These are phyloP conservation scores for Scaeva pyrastri DNA, from an alignment of 2,888 invertebrate genomes.

Conservation along the genomic window DNA sequence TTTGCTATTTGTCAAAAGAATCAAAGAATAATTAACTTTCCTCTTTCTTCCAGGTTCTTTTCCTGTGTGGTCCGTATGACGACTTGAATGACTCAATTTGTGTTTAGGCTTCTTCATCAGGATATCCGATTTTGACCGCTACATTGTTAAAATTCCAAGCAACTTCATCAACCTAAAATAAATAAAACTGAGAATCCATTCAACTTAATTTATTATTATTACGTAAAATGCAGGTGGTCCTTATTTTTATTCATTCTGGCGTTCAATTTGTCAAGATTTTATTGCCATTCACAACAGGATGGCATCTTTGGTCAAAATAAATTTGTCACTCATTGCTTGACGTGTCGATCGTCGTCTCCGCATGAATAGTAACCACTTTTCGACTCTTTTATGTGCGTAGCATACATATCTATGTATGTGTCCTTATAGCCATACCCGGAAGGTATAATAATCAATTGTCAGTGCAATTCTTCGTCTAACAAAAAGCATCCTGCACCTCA, in stretches of 20 bases:
- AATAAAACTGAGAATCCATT: not conserved
- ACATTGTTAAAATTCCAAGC: not conserved
- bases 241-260: not conserved
- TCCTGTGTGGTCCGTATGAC: not conserved
- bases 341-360: too few species aligned
- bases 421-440: conserved; percentile 48
- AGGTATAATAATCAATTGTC: conserved; percentile 70
- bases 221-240: conserved; percentile 62
- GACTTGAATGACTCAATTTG: not conserved
- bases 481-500: conserved; percentile 44
- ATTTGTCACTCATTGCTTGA: conserved; percentile 63
- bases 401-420: too few species aligned
- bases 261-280: conserved; percentile 56
- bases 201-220: not conserved
- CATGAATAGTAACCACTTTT: conserved; percentile 67
- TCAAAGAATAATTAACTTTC: too few species aligned
- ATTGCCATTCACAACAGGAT: conserved; percentile 37
- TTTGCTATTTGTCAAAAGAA: too few species aligned
- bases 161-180: not conserved
- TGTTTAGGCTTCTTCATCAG: not conserved
- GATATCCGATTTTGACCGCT: not conserved
- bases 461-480: conserved; percentile 52
- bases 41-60: not conserved
- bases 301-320: conserved; percentile 44
- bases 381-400: not conserved